Evolutionary conservation across 2,888 invertebrate genomes (phyloP).

Genomic region (Nemurella pictetii): DNA sequence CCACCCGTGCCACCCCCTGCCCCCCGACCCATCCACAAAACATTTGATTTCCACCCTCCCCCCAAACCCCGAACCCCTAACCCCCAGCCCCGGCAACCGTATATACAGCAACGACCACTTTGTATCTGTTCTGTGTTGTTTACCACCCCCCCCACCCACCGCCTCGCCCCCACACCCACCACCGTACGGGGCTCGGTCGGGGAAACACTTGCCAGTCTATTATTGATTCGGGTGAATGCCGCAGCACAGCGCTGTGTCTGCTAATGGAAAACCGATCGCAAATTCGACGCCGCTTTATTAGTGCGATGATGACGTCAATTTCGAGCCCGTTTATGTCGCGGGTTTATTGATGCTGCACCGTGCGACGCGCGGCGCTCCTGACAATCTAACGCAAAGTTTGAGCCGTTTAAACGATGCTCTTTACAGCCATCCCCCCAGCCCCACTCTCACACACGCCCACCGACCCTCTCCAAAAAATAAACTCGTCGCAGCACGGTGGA

Average conservation of each 20-base stretch:
- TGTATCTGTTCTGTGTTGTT: neutral
- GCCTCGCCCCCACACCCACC: neutral
- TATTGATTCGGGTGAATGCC: neutral
- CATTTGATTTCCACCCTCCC: neutral
- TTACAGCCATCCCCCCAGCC: neutral
- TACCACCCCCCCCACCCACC: neutral
- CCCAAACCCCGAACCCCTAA: neutral
- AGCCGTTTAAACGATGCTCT: neutral
- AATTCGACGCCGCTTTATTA: neutral
- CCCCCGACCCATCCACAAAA: neutral
- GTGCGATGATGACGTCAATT: neutral
- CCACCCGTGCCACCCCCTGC: neutral
- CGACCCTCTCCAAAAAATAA: too few species aligned
- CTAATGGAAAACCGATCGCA: neutral
- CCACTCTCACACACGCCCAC: neutral
- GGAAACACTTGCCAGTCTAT: neutral
- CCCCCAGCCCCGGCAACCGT: too few species aligned
- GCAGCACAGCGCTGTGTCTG: neutral
- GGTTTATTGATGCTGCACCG: neutral
- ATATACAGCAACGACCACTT: neutral
- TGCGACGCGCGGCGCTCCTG: neutral
- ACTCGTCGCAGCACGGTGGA: too few species aligned
- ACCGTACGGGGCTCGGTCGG: neutral
- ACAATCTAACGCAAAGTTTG: neutral
- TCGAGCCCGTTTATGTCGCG: neutral